These are phyloP conservation scores for Entomobrya multifasciata DNA, from an alignment of 2,888 invertebrate genomes.

Conservation along the genomic window DNA sequence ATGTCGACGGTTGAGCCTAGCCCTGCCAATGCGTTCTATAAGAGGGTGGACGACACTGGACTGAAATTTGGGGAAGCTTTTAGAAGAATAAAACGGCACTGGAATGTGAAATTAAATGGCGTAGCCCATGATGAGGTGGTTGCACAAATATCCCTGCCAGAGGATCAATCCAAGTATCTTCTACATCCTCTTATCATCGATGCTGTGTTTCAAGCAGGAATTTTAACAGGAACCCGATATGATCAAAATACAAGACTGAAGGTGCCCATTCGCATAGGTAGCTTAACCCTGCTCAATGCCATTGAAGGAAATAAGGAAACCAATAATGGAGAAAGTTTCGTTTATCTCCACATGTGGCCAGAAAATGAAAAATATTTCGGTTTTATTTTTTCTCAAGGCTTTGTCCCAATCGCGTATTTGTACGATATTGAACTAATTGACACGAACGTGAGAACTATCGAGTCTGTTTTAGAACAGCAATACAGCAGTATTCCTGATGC, in stretches of 20 bases:
- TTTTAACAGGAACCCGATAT: neutral
- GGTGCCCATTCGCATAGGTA: conserved; percentile 52
- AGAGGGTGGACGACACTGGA: conserved; percentile 36
- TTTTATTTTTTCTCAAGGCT: neutral
- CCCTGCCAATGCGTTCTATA: conserved; percentile 59
- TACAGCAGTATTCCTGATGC: neutral
- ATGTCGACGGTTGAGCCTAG: neutral
- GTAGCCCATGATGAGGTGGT: neutral
- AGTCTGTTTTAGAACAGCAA: conserved; percentile 37
- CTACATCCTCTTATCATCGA: conserved; percentile 23
- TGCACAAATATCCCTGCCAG: neutral
- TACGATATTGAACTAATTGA: conserved; percentile 24
- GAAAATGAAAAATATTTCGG: conserved; percentile 4
- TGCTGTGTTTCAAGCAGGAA: neutral
- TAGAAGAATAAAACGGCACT: conserved; percentile 16
- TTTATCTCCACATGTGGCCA: conserved; percentile 18
- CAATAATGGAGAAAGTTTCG: no score
- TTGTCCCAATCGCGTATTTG: neutral
- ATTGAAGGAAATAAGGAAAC: no score
- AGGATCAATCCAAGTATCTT: neutral
- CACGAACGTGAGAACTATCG: conserved; percentile 30
- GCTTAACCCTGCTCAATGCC: conserved; percentile 14
- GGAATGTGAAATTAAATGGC: neutral
- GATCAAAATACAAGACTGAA: conserved; percentile 13
- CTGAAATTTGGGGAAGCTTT: conserved; percentile 66